These are phyloP conservation scores for Vireo altiloquus DNA, from an alignment of 2,113 vertebrate species.

Conservation along the genomic window DNA sequence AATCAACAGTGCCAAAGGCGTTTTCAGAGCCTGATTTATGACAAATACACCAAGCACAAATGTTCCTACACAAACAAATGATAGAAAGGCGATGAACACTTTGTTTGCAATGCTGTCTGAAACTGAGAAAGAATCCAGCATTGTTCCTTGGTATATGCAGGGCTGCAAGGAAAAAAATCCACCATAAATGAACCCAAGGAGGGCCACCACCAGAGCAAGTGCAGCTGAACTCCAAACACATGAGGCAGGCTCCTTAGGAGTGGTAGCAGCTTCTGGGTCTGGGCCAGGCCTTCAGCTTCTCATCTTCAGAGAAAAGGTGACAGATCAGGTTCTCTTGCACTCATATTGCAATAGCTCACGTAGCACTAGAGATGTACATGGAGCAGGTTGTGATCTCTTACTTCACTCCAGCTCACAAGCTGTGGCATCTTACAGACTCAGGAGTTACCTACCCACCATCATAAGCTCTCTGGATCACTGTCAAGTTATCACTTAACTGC, in stretches of 20 bases:
- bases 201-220: not conserved
- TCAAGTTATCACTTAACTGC: not conserved
- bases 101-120: not conserved
- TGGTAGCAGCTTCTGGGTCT: not conserved
- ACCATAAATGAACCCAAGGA: not conserved
- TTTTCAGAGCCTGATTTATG: not conserved
- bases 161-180: not conserved
- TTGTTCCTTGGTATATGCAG: not conserved
- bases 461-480: not conserved
- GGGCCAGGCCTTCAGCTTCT: not conserved
- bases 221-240: not conserved
- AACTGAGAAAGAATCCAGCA: not conserved
- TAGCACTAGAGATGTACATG: not conserved
- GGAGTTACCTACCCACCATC: not conserved
- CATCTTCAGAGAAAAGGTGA: not conserved
- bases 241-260: not conserved
- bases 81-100: not conserved
- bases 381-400: not conserved
- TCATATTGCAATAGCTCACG: not conserved
- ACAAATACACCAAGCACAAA: not conserved
- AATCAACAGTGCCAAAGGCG: not conserved
- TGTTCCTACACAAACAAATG: not conserved
- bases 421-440: not conserved
- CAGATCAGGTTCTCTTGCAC: not conserved
- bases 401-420: not conserved